A percentile compares a stretch with the other conserved stretches of the same genome.
Conservation (phyloP, 2,113 vertebrate genomes). For the Todiramphus chloris region DNA sequence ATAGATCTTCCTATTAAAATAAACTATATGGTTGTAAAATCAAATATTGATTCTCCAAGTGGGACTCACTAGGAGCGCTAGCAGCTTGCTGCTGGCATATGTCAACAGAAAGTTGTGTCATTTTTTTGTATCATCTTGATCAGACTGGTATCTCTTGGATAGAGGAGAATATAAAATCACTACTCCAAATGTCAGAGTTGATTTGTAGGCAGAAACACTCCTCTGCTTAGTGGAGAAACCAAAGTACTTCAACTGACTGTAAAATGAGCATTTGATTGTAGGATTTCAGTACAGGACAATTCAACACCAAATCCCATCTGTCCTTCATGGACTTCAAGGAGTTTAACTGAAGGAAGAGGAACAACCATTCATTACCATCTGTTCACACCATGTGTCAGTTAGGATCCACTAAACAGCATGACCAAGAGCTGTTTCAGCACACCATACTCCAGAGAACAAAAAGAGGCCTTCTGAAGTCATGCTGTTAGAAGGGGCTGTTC, state of each 20-base stretch:
- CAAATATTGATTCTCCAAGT: background rate
- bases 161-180: background rate
- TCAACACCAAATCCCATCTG: background rate
- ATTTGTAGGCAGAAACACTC: background rate
- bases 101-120: background rate
- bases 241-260: background rate
- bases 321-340: background rate
- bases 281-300: background rate
- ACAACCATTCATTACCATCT: background rate
- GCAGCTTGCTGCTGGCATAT: background rate
- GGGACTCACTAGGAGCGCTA: background rate
- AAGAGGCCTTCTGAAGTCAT: background rate
- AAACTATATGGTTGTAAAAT: background rate
- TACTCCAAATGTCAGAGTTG: background rate
- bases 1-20: background rate
- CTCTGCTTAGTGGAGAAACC: background rate
- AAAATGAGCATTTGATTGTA: background rate
- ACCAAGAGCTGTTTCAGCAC: background rate
- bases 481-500: background rate
- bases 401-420: background rate
- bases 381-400: background rate
- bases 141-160: background rate
- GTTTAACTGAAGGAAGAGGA: background rate
- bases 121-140: background rate
- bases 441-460: background rate